Percentiles rank a stretch among this genome's conserved stretches.
Evolutionary conservation across 2,797 vertebrate genomes (phyloP).

Genomic region (Rhinatrema bivittatum): DNA sequence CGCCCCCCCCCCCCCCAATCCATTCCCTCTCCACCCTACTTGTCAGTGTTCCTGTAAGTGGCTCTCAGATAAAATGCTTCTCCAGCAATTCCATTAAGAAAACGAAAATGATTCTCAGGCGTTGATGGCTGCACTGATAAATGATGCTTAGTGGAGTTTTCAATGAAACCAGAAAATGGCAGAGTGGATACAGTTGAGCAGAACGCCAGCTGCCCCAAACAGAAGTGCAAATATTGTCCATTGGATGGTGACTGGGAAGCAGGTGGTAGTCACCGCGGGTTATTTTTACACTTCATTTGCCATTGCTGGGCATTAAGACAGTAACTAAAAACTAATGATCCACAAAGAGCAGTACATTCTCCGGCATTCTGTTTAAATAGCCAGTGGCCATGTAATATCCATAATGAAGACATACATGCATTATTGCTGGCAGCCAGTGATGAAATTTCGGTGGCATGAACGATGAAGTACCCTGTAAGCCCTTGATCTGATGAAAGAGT

Average conservation of each 20-base stretch:
- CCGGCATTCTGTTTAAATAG: slow-evolving; percentile 42
- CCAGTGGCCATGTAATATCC: slow-evolving; percentile 43
- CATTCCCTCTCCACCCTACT: too few relatives aligned
- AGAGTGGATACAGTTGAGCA: slow-evolving; percentile 29
- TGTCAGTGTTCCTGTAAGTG: slow-evolving; percentile 20
- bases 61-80: slow-evolving; percentile 26
- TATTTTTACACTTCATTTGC: slow-evolving; percentile 60
- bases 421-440: slow-evolving; percentile 27
- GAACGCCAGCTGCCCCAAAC: slow-evolving; percentile 55
- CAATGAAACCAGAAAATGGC: slow-evolving; percentile 30
- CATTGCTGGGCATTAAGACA: slow-evolving; percentile 33
- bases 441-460: slow-evolving; percentile 13
- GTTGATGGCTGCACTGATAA: slow-evolving; percentile 34
- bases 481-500: background rate
- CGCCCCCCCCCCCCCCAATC: too few relatives aligned
- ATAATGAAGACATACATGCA: slow-evolving; percentile 47
- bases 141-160: slow-evolving; percentile 31
- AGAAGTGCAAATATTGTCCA: slow-evolving; percentile 55
- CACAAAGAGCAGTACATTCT: slow-evolving; percentile 33
- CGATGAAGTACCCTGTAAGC: slow-evolving; percentile 17
- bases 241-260: slow-evolving; percentile 44
- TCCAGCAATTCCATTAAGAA: slow-evolving; percentile 30
- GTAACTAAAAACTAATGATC: slow-evolving; percentile 59
- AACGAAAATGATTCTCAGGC: slow-evolving; percentile 3
- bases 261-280: slow-evolving; percentile 55